phyloP scores from a whole-genome alignment of 2,113 vertebrate genomes.

The Galbula dea region DNA sequence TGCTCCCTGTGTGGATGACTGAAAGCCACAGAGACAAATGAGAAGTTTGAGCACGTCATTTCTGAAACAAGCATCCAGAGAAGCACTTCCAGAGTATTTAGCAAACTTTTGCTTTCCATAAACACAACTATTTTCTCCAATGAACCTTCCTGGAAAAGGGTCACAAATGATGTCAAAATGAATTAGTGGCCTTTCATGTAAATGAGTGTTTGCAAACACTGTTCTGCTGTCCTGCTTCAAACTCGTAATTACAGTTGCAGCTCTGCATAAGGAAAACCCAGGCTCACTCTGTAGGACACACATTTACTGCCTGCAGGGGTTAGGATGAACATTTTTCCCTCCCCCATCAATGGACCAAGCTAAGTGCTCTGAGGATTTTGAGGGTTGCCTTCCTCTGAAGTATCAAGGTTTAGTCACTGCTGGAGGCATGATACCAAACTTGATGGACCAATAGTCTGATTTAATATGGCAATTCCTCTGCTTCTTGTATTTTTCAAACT shows the following conservation, averaged over 20 bases:
- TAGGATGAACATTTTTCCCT: not conserved
- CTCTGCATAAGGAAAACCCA: not conserved
- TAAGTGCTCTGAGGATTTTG: not conserved
- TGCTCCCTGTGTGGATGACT: not conserved
- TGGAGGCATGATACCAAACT: constrained; percentile 57
- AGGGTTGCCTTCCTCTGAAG: constrained; percentile 11
- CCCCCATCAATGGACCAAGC: not conserved
- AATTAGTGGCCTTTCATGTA: constrained; percentile 34
- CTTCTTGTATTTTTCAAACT: constrained; percentile 35
- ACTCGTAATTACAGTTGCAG: constrained; percentile 16
- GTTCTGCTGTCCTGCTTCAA: constrained; percentile 5
- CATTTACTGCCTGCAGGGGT: constrained; percentile 34
- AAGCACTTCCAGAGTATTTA: constrained; percentile 11
- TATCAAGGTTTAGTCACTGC: constrained; percentile 21
- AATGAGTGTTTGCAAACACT: constrained; percentile 31
- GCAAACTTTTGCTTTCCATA: constrained; percentile 36
- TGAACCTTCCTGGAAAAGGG: constrained; percentile 46
- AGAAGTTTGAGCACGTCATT: not conserved
- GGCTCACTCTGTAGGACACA: not conserved
- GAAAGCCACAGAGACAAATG: not conserved
- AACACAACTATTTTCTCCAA: constrained; percentile 26
- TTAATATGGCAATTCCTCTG: constrained; percentile 62
- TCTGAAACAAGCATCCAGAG: not conserved
- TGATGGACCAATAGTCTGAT: constrained; percentile 66
- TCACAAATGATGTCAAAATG: constrained; percentile 54